Evolutionary conservation across 2,797 vertebrate genomes (phyloP).

Genomic region (Scarus forsteni): DNA sequence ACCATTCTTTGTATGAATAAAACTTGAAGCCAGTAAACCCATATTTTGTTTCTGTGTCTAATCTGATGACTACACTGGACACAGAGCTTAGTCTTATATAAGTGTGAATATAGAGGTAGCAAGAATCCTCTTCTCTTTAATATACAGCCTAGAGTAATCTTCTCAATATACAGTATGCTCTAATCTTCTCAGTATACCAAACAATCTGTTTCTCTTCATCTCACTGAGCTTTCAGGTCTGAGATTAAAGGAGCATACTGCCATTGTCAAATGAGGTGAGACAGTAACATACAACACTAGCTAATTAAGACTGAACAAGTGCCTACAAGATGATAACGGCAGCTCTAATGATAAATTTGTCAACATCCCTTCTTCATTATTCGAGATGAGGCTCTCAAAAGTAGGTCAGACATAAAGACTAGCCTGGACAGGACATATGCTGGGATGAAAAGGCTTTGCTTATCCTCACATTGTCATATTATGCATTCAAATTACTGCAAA

Average conservation of each 20-base stretch:
- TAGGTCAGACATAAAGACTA: conserved; percentile 21
- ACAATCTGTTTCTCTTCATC: conserved; percentile 4
- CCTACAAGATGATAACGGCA: not conserved
- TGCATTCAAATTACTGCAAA: conserved; percentile 55
- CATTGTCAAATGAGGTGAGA: conserved; percentile 17
- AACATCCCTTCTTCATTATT: not conserved
- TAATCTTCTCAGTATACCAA: not conserved
- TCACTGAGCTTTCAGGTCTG: conserved; percentile 14
- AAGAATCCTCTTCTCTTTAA: too few species aligned
- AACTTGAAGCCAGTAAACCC: not conserved
- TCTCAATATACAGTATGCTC: too few species aligned
- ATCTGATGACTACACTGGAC: not conserved
- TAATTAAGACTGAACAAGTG: not conserved
- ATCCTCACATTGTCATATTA: conserved; percentile 32
- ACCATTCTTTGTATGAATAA: too few species aligned
- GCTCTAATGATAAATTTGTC: not conserved
- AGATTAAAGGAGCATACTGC: not conserved
- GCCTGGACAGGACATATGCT: conserved; percentile 20
- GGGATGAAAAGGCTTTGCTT: conserved; percentile 17
- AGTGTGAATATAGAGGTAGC: too few species aligned
- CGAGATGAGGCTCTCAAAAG: conserved; percentile 22
- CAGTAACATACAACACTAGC: not conserved
- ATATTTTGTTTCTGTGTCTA: too few species aligned
- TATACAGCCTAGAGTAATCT: too few species aligned
- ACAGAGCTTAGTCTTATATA: not conserved